Conservation (phyloP, 2,113 vertebrate species). For the Lethenteron reissneri region DNA sequence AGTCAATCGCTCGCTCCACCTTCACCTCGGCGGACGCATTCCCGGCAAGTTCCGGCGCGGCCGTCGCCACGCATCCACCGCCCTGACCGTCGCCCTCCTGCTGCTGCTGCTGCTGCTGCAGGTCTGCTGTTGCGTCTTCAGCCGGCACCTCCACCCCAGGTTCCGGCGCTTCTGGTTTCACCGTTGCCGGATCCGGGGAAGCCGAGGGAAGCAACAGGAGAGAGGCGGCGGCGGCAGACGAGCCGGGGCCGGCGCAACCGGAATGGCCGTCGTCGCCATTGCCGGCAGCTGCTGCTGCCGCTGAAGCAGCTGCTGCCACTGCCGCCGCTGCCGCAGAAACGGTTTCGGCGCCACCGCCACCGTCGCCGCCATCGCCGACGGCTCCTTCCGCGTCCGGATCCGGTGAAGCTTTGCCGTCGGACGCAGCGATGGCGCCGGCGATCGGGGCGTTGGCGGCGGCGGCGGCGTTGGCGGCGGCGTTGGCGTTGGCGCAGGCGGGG, state of each 20-base stretch:
- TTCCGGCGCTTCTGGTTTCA: conserved; percentile 55
- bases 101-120: conserved; percentile 26
- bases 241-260: conserved; percentile 51
- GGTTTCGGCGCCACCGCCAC: conserved; percentile 4
- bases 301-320: conserved; percentile 3
- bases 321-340: neutral
- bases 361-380: neutral
- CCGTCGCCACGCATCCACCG: conserved; percentile 45
- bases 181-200: conserved; percentile 27
- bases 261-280: conserved; percentile 24
- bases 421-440: too few relatives aligned
- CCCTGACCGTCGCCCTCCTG: conserved; percentile 40
- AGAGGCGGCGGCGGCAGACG: conserved; percentile 14
- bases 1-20: conserved; percentile 40
- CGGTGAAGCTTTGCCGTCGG: too few relatives aligned
- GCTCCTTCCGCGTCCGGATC: neutral
- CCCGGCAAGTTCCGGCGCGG: conserved; percentile 41
- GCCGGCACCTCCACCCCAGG: conserved; percentile 43
- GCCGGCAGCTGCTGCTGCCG: conserved; percentile 7
- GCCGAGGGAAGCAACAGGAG: conserved; percentile 32
- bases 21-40: conserved; percentile 37
- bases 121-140: conserved; percentile 25
- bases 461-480: too few relatives aligned
- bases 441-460: too few relatives aligned
- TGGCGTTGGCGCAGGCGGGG: too few relatives aligned